Percentiles rank a stretch among this genome's conserved stretches.
These are phyloP conservation scores for Ctenopoma kingsleyae DNA, from an alignment of 2,797 vertebrate genomes.

Conservation along the genomic window DNA sequence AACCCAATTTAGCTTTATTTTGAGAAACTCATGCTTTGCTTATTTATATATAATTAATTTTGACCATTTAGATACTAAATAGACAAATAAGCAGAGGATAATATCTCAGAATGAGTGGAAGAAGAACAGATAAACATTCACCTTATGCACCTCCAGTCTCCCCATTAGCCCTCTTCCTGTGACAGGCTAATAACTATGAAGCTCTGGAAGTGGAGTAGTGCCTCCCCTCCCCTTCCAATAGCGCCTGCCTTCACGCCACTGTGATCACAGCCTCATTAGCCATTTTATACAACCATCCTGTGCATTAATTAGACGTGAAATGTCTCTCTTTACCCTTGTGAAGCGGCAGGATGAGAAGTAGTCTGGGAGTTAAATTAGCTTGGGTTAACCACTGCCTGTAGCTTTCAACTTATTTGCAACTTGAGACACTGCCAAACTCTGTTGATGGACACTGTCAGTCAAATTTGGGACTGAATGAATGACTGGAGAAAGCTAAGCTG, in stretches of 20 bases:
- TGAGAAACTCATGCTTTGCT: not conserved
- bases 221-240: conserved; percentile 33
- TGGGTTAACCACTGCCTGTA: conserved; percentile 84
- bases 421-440: conserved; percentile 35
- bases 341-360: conserved; percentile 73
- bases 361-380: conserved; percentile 85
- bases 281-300: conserved; percentile 91
- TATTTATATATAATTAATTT: not conserved
- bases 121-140: conserved; percentile 24
- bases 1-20: not conserved
- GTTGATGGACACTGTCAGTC: conserved; percentile 22
- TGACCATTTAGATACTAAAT: not conserved
- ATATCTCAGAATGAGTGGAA: conserved; percentile 6
- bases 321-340: conserved; percentile 86
- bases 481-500: not conserved
- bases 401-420: conserved; percentile 71
- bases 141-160: conserved; percentile 33
- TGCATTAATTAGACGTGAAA: conserved; percentile 96
- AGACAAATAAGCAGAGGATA: not conserved
- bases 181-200: conserved; percentile 90
- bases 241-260: conserved; percentile 89
- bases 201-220: conserved; percentile 82
- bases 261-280: conserved; percentile 95
- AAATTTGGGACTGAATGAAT: conserved; percentile 16
- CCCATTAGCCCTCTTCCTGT: conserved; percentile 63